Conservation (phyloP, 2,797 vertebrate species). For the Smutsia temminckii region DNA sequence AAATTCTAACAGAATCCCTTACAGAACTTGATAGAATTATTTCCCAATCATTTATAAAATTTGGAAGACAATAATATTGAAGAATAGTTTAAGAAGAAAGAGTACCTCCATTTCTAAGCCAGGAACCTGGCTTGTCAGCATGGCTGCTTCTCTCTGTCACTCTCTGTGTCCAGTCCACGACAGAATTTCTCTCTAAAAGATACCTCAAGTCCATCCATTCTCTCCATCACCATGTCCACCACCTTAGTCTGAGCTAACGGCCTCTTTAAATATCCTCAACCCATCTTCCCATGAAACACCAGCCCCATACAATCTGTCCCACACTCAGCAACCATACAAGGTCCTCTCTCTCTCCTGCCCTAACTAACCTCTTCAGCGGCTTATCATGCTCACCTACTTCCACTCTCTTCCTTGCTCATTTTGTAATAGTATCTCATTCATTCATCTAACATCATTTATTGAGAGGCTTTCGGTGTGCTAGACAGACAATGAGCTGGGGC, state of each 20-base stretch:
- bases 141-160: not conserved
- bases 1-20: slow-evolving; percentile 60
- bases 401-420: not conserved
- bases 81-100: slow-evolving; percentile 52
- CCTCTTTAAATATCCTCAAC: not conserved
- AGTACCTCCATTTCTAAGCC: not conserved
- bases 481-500: not conserved
- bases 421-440: not conserved
- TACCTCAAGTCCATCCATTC: not conserved
- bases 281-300: not conserved
- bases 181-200: not conserved
- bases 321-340: not conserved
- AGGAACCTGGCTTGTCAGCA: not conserved
- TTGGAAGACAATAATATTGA: slow-evolving; percentile 50
- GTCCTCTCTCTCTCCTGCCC: not conserved
- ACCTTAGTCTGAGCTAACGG: not conserved
- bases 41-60: slow-evolving; percentile 57
- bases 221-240: not conserved
- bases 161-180: not conserved
- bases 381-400: slow-evolving; percentile 5
- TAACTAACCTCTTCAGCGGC: not conserved
- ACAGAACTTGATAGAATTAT: slow-evolving; percentile 49
- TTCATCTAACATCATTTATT: not conserved
- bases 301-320: not conserved
- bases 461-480: not conserved